These are phyloP conservation scores for Myocastor coypus DNA, from an alignment of 2,113 vertebrate species.

Conservation along the genomic window DNA sequence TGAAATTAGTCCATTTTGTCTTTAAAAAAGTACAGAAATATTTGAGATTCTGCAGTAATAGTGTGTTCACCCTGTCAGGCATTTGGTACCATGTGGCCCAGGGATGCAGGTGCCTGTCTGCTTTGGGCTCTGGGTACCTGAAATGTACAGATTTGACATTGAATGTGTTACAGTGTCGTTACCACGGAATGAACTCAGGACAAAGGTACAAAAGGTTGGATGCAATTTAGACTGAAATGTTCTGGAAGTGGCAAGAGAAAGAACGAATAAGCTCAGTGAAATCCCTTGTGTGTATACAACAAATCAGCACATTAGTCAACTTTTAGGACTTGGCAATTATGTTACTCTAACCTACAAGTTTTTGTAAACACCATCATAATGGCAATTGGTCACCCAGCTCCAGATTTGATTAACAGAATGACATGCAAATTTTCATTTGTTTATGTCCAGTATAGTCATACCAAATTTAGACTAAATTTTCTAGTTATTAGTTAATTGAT, in stretches of 20 bases:
- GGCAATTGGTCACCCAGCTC: not conserved
- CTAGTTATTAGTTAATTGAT: not conserved
- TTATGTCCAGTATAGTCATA: slow-evolving; percentile 9
- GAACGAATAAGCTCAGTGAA: slow-evolving; percentile 60
- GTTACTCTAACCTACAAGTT: not conserved
- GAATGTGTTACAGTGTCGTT: slow-evolving; percentile 66
- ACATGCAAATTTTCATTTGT: slow-evolving; percentile 30
- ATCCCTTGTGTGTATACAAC: not conserved
- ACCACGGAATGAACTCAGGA: slow-evolving; percentile 67
- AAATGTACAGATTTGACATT: slow-evolving; percentile 78
- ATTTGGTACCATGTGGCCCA: slow-evolving; percentile 69
- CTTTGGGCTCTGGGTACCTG: slow-evolving; percentile 78
- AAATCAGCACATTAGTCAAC: slow-evolving; percentile 40
- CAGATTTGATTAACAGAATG: not conserved
- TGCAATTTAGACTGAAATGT: slow-evolving; percentile 60
- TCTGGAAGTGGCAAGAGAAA: slow-evolving; percentile 52
- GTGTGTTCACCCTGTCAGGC: slow-evolving; percentile 68
- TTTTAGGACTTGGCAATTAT: slow-evolving; percentile 19
- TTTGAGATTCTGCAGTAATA: slow-evolving; percentile 74
- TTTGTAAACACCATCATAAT: not conserved
- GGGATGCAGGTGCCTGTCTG: slow-evolving; percentile 57
- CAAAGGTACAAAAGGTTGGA: slow-evolving; percentile 72
- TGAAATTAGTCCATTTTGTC: slow-evolving; percentile 43
- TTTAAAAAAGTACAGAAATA: slow-evolving; percentile 57
- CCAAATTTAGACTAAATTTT: slow-evolving; percentile 52